Conservation (phyloP, 2,797 vertebrate genomes). For the Varecia variegata region DNA sequence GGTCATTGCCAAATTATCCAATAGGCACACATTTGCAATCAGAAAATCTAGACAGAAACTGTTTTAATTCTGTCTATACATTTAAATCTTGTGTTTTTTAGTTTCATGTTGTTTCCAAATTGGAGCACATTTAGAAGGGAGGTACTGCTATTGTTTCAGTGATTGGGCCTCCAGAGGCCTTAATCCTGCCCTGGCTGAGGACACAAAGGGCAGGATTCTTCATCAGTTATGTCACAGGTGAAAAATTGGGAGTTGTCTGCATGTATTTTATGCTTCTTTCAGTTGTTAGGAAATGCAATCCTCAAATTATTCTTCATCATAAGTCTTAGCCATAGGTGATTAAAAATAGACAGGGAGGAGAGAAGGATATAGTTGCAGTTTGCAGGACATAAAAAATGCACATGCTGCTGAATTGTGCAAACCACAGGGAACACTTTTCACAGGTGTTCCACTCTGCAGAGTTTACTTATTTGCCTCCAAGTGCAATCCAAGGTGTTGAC, state of each 20-base stretch:
- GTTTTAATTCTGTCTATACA: not conserved
- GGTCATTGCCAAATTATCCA: not conserved
- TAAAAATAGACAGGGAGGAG: constrained; percentile 67
- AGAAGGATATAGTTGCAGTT: constrained; percentile 54
- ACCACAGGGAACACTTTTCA: constrained; percentile 31
- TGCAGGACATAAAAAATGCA: constrained; percentile 68
- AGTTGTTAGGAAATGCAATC: constrained; percentile 54
- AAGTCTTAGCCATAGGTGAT: constrained; percentile 61
- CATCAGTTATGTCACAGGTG: not conserved
- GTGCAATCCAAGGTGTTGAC: constrained; percentile 34
- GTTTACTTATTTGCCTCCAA: constrained; percentile 45
- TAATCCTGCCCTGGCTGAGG: not conserved
- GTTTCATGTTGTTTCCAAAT: not conserved
- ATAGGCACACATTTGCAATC: not conserved
- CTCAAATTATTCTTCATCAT: constrained; percentile 47
- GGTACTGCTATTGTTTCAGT: not conserved
- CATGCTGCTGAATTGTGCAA: constrained; percentile 55
- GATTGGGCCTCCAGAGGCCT: not conserved
- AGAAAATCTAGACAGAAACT: not conserved
- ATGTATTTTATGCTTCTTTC: constrained; percentile 58
- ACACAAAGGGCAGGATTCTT: not conserved
- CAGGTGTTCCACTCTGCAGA: constrained; percentile 51
- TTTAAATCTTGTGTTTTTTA: not conserved
- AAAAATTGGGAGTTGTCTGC: not conserved
- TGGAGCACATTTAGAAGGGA: not conserved